Conservation (phyloP, 2,888 invertebrate genomes). For the Podabrus alpinus region DNA sequence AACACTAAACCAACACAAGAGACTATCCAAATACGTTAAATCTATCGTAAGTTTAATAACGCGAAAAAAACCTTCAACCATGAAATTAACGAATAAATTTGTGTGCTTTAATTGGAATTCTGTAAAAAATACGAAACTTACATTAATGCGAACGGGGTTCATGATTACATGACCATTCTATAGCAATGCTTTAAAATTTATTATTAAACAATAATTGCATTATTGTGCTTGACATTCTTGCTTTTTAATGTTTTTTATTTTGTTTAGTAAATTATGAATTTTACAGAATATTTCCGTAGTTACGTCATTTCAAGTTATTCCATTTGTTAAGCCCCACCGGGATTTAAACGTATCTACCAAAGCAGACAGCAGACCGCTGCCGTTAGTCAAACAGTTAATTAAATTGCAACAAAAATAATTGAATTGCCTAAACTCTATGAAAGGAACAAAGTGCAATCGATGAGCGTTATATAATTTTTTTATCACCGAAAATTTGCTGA, state of each 20-base stretch:
- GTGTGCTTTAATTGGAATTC: constrained; percentile 9
- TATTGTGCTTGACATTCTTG: neutral
- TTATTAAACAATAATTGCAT: neutral
- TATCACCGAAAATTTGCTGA: neutral
- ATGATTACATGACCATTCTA: neutral
- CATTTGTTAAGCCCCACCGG: neutral
- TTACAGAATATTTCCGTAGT: neutral
- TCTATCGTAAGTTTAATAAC: neutral
- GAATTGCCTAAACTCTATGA: neutral
- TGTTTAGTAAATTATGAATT: neutral
- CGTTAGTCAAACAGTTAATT: neutral
- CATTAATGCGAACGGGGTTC: neutral
- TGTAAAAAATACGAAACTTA: neutral
- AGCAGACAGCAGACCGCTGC: neutral
- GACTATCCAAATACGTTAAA: neutral
- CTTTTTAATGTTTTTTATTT: neutral
- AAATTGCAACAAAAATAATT: neutral
- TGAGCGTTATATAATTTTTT: neutral
- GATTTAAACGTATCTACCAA: neutral
- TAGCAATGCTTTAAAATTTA: neutral
- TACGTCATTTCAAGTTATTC: neutral
- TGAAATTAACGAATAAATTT: constrained; percentile 16
- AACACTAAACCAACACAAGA: neutral
- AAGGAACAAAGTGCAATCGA: neutral
- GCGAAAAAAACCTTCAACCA: constrained; percentile 4